These are phyloP conservation scores for Lucifuga dentata DNA, from an alignment of 2,113 vertebrate species.

Conservation along the genomic window DNA sequence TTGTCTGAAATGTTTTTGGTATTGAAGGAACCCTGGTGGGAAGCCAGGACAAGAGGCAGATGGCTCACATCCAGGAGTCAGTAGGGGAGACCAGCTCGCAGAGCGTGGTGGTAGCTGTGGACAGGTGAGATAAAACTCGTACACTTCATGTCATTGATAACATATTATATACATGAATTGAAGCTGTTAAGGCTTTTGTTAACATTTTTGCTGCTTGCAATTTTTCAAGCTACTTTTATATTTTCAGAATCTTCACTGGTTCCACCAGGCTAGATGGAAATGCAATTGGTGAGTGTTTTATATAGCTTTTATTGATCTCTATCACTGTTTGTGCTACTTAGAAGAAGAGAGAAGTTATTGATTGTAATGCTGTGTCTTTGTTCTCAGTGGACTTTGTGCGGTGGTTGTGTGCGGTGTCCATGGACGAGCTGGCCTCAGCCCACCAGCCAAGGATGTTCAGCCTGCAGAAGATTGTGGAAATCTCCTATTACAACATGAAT, in stretches of 20 bases:
- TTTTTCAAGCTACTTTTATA: constrained; percentile 31
- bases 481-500: constrained; percentile 99
- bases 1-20: constrained; percentile 28
- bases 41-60: constrained; percentile 92
- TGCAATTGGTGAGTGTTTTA: constrained; percentile 88
- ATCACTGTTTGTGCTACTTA: not conserved
- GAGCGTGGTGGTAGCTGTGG: constrained; percentile 97
- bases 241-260: constrained; percentile 94
- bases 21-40: constrained; percentile 91
- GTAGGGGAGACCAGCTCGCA: constrained; percentile 98
- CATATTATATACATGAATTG: no score
- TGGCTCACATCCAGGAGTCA: constrained; percentile 96
- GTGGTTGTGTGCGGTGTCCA: constrained; percentile 96
- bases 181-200: not conserved
- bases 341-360: not conserved
- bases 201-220: not conserved
- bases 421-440: constrained; percentile 95
- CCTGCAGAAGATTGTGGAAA: constrained; percentile 98
- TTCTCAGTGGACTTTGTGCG: constrained; percentile 95
- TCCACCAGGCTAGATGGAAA: constrained; percentile 96
- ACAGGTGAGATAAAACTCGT: constrained; percentile 85
- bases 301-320: not conserved
- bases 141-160: not conserved
- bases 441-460: constrained; percentile 99
- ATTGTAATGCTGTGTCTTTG: not conserved